phyloP scores from a whole-genome alignment of 2,797 vertebrate genomes.

The Danionella dracula region DNA sequence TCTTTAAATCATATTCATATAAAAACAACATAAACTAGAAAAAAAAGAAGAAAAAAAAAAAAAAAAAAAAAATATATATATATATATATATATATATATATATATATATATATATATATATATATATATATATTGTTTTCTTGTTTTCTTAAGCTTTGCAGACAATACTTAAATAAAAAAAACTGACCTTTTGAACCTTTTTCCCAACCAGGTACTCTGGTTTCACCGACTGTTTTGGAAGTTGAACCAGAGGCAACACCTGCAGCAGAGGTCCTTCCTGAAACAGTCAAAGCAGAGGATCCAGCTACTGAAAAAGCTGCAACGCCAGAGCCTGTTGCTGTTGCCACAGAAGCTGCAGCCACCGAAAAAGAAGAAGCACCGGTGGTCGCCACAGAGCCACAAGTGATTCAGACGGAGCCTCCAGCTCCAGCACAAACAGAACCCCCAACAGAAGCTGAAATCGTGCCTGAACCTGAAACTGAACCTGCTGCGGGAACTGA shows the following conservation, averaged over 20 bases:
- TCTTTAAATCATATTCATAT: no score
- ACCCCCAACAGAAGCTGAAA: neutral
- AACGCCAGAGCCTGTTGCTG: neutral
- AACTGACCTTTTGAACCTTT: neutral
- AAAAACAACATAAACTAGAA: no score
- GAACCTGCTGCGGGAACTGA: neutral
- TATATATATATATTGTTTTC: no score
- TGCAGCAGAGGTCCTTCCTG: neutral
- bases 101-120: no score
- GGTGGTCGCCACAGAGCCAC: neutral
- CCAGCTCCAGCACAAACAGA: neutral
- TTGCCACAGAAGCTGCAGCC: neutral
- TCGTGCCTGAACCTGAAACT: neutral
- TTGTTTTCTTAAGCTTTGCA: no score
- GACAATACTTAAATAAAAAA: no score
- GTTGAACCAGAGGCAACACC: fast-evolving
- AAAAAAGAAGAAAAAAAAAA: no score
- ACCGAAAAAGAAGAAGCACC: neutral
- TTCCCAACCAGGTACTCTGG: conserved; percentile 54
- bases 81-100: no score
- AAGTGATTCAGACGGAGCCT: neutral
- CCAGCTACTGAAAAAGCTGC: neutral
- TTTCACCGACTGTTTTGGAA: neutral
- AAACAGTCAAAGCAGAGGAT: neutral
- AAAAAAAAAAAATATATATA: no score